Base-by-base conservation (phyloP, 1,140 invertebrate species). In the Drosophila trapezifrons region DNA sequence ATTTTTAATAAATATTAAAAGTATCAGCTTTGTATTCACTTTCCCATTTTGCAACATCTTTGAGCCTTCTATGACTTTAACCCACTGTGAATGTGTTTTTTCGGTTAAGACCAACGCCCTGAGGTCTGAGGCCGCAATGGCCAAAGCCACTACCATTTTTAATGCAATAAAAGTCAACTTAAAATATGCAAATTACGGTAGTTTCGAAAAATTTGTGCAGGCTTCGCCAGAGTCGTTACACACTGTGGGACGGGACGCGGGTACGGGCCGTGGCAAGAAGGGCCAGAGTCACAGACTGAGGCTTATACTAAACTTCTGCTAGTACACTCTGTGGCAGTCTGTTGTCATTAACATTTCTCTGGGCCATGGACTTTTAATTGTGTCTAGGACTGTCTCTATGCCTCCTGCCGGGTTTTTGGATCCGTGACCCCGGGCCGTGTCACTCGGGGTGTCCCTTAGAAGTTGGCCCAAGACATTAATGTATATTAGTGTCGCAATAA, bases 81-180 rank as follows among this genome's bases (percentile, higher is more conserved):
- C 4, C 63, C 65, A 69, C 65, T 69, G 65, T 71, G 13, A 40
- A 45, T 70, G 32, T 42, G 46, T 37, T 37, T 35, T 52, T 65
- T 75, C 38, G 47, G 59, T 29, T 52, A 32, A 37, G 38, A 75
- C 59, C 57, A 73, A 45, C 71, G 60, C 71, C 59, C 71, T 46
- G 51, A 64, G 72, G 27, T 76, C 64, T 89, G 83, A 64, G 84
- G 84, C 77, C 80, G 82, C 72, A 89, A 84, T 79, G 75, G 83
- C 75, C 77, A 86, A 78, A 74, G 80, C 76, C 73, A 89, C 77
- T 89, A 60, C 77, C 84, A 89, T 89, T 89, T 89, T 87, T 87
- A 87, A 87, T 87, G 84, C 84, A 87, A 87, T 87, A 87, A 87
- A 87, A 87, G 84, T 87, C 84, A 87, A 87, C 84, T 87, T 87